Percentiles rank a stretch among this genome's conserved stretches.
phyloP scores from a whole-genome alignment of 2,797 vertebrate species.

The Myotis planiceps region DNA sequence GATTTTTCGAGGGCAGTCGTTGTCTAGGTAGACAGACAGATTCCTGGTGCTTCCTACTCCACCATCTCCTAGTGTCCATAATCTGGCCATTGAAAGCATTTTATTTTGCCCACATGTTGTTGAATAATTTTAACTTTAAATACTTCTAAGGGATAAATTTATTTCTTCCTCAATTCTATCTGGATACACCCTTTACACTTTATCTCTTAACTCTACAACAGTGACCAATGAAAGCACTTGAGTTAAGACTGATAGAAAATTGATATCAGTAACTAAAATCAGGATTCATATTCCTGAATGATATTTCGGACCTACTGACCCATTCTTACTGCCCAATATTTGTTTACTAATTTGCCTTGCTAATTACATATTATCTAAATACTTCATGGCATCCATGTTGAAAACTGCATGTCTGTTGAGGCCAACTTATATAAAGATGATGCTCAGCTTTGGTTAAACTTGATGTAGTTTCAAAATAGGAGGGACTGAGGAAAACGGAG shows the following conservation, averaged over 20 bases:
- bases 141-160: neutral
- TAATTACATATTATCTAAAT: neutral
- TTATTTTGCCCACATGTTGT: neutral
- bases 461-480: neutral
- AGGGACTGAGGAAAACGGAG: neutral
- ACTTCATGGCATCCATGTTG: neutral
- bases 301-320: neutral
- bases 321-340: neutral
- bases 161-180: neutral
- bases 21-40: neutral
- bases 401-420: neutral
- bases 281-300: neutral
- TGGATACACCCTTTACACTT: neutral
- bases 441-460: neutral
- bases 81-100: neutral
- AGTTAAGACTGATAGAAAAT: neutral
- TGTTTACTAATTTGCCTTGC: neutral
- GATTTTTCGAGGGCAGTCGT: neutral
- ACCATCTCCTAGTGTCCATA: neutral
- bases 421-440: neutral
- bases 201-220: neutral
- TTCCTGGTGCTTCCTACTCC: too few species aligned
- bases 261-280: neutral
- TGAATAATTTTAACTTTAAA: neutral
- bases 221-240: neutral